Evolutionary conservation across 2,888 invertebrate species (phyloP).

Genomic region (Molanna angustata): DNA sequence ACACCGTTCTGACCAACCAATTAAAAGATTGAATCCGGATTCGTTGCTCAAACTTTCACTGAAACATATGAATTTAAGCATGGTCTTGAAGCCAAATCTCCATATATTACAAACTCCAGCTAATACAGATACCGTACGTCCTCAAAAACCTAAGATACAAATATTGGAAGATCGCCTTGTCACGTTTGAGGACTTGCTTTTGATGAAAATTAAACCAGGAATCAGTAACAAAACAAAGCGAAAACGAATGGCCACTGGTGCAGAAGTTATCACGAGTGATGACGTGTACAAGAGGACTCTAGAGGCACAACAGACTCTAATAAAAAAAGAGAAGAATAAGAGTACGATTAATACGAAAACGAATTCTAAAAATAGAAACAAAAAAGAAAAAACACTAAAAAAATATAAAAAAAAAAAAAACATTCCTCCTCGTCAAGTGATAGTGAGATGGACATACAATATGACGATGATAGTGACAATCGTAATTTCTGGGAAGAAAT

Average conservation of each 20-base stretch:
- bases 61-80: constrained; percentile 4
- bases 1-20: constrained; percentile 3
- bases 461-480: constrained; percentile 25
- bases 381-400: neutral
- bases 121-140: constrained; percentile 4
- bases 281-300: constrained; percentile 4
- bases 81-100: constrained; percentile 3
- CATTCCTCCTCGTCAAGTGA: constrained; percentile 1
- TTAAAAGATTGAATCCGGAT: constrained; percentile 4
- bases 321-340: neutral
- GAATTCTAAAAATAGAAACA: neutral
- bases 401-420: constrained; percentile 4
- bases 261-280: constrained; percentile 2
- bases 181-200: neutral
- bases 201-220: neutral
- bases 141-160: constrained; percentile 2
- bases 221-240: neutral
- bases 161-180: constrained; percentile 2
- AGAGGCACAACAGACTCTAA: neutral
- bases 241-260: too few species aligned
- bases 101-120: constrained; percentile 1
- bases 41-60: constrained; percentile 3
- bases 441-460: constrained; percentile 18
- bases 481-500: constrained; percentile 6
- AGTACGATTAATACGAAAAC: neutral